Conservation (phyloP, 2,113 vertebrate species). For the Hylia prasina region DNA sequence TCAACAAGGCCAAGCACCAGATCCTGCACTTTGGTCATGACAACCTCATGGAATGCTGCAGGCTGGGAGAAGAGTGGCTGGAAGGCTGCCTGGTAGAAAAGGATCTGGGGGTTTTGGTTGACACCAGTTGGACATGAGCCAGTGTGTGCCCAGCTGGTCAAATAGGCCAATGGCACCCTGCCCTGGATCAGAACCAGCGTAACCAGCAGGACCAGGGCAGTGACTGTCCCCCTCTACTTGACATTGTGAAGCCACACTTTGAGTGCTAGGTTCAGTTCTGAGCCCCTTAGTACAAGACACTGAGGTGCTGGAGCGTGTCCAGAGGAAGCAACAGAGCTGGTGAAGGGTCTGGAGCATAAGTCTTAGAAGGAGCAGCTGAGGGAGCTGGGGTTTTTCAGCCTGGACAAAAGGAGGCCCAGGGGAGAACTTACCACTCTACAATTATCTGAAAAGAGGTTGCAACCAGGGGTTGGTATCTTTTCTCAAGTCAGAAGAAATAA, state of each 20-base stretch:
- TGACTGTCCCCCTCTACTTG: fast-evolving
- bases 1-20: neutral
- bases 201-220: neutral
- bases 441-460: neutral
- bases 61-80: neutral
- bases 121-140: fast-evolving
- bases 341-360: neutral
- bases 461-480: neutral
- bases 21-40: neutral
- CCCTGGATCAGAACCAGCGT: neutral
- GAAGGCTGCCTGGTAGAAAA: neutral
- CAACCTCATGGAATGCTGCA: neutral
- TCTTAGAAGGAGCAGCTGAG: neutral
- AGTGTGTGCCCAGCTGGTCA: neutral
- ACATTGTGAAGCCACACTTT: neutral
- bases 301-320: fast-evolving
- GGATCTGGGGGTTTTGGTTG: neutral
- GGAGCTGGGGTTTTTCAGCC: neutral
- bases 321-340: neutral
- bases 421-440: neutral
- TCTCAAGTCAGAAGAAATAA: neutral
- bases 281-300: neutral
- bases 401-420: neutral
- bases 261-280: neutral
- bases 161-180: neutral